Base-by-base conservation (phyloP, 2,113 vertebrate species). In the Marmota flaviventris region DNA sequence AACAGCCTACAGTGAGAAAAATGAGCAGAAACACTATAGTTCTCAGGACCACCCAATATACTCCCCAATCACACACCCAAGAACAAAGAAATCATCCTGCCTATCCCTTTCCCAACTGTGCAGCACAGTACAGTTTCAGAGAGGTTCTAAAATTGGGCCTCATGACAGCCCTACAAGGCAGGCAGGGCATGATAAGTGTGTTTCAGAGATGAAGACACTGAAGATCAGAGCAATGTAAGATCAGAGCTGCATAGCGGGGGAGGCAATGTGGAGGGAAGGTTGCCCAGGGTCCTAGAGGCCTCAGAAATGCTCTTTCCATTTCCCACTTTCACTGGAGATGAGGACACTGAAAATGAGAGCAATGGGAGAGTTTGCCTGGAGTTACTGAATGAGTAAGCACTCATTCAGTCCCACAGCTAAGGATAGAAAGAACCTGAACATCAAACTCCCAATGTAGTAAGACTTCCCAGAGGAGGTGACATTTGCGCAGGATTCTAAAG, bases 1-100 rank as follows among this genome's bases (percentile, higher is more conserved):
- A 99, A 97, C 99, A 99, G 98, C 99, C 99, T 99, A 99, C 53
- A 97, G 98, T 93, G 90, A 98, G 98, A 97, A 97, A 98, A 97
- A 96, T 1, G 0, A 96, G 93, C 72, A 97, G 96, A 97, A 96
- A 56, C 39, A 39, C 56, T 17, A 0, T 69, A 85, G 9, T 18
- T 45, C 56, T 85, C 83, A 13, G 72, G 9, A 27, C 90, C 1
- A 91, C 58, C 39, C 96, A 56, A 63, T 29, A 10, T 0, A n/a
- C 7, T 63, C 61, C 16, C 34, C 51, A 73, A 18, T 70, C 0
- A 63, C 61, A 63, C 1, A 1, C 17, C 42, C 22, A 4, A 0
- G 32, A 8, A 65, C 88, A 14, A 63, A 20, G 37, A 89, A 51
- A 90, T 10, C 85, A 34, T 79, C 17, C 8, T 12, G 18, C 16